phyloP scores from a whole-genome alignment of 1,140 invertebrate species.

The Cydia strobilella region DNA sequence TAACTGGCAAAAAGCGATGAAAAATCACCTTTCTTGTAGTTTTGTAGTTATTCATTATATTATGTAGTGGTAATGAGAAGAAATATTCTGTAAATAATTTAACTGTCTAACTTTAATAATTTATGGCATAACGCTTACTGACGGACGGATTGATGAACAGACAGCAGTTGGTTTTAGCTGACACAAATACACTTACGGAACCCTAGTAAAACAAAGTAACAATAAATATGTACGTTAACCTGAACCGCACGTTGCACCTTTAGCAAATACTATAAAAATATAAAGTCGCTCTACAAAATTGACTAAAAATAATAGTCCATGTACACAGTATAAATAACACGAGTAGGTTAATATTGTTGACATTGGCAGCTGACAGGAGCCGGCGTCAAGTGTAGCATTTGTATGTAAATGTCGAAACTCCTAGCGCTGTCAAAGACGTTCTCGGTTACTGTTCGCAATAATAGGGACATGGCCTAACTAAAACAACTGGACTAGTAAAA shows the following conservation, averaged over 20 bases:
- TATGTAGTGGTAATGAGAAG: too few species aligned
- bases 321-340: conserved; percentile 12
- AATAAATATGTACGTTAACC: background rate
- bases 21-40: too few species aligned
- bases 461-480: conserved; percentile 46
- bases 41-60: too few species aligned
- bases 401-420: conserved; percentile 74
- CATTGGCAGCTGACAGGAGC: conserved; percentile 57
- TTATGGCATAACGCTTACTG: too few species aligned
- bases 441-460: conserved; percentile 42
- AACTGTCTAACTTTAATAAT: too few species aligned
- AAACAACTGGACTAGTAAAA: background rate
- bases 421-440: conserved; percentile 66
- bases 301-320: conserved; percentile 13
- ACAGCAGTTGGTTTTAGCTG: too few species aligned
- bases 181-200: too few species aligned
- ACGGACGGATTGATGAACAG: too few species aligned
- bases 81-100: too few species aligned
- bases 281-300: background rate
- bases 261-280: conserved; percentile 22
- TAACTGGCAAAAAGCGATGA: too few species aligned
- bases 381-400: conserved; percentile 57
- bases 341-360: conserved; percentile 35
- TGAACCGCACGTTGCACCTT: background rate
- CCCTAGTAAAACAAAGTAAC: background rate